phyloP scores from a whole-genome alignment of 2,797 vertebrate genomes.

The Arctocebus calabarensis region DNA sequence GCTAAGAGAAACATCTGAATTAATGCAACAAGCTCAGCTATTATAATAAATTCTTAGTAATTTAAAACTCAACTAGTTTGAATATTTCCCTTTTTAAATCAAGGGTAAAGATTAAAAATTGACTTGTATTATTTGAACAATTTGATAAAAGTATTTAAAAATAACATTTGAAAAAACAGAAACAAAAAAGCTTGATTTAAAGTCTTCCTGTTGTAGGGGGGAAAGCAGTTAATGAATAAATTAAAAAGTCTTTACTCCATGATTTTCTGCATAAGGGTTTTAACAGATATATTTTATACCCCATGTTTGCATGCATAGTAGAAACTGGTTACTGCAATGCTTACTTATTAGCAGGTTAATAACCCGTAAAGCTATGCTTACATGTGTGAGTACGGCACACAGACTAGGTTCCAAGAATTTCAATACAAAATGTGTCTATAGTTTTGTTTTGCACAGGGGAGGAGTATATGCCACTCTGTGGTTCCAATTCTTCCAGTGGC shows the following conservation, averaged over 20 bases:
- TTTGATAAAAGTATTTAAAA: slow-evolving; percentile 26
- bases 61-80: slow-evolving; percentile 21
- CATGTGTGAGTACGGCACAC: neutral
- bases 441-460: neutral
- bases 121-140: neutral
- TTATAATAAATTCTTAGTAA: neutral
- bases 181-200: neutral
- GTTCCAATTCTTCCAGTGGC: neutral
- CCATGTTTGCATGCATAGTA: neutral
- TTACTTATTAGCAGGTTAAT: neutral
- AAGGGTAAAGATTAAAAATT: neutral
- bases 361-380: neutral
- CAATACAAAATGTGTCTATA: neutral
- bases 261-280: neutral
- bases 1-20: neutral
- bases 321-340: neutral
- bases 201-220: neutral
- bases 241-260: neutral
- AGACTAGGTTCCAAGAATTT: neutral
- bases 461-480: neutral
- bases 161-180: neutral
- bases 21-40: neutral
- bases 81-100: slow-evolving; percentile 6
- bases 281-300: neutral
- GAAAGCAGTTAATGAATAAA: neutral